A percentile compares a stretch with the other conserved stretches of the same genome.
Conservation (phyloP, 2,797 vertebrate species). For the Spondyliosoma cantharus region DNA sequence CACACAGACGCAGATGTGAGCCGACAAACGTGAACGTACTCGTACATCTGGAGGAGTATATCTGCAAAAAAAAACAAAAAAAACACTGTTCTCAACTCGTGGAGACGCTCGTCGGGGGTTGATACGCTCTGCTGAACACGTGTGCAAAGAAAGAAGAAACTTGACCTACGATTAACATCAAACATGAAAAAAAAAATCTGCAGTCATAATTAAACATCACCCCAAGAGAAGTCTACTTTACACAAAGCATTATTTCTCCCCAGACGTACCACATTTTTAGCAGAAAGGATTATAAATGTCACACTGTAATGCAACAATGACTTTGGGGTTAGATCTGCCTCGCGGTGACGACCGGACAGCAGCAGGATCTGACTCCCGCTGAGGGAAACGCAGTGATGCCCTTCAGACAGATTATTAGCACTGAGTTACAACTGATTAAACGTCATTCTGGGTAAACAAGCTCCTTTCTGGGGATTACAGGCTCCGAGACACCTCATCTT, state of each 20-base stretch:
- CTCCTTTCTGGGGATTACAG: slow-evolving; percentile 46
- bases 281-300: slow-evolving; percentile 33
- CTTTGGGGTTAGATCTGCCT: slow-evolving; percentile 27
- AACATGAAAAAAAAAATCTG: slow-evolving; percentile 6
- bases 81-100: slow-evolving; percentile 15
- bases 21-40: slow-evolving; percentile 45
- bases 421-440: slow-evolving; percentile 54
- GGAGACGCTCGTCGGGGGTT: slow-evolving; percentile 21
- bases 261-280: not conserved
- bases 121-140: too few relatives aligned
- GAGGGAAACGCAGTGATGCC: slow-evolving; percentile 42
- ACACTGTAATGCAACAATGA: slow-evolving; percentile 24
- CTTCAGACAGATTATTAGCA: slow-evolving; percentile 62
- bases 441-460: slow-evolving; percentile 50
- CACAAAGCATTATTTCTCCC: not conserved
- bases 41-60: slow-evolving; percentile 51
- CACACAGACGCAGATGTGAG: slow-evolving; percentile 62
- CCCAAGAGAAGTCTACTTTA: slow-evolving; percentile 1
- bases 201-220: not conserved
- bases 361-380: slow-evolving; percentile 11
- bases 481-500: slow-evolving; percentile 3
- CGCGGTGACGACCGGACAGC: slow-evolving; percentile 1
- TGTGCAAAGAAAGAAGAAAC: not conserved
- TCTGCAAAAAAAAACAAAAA: slow-evolving; percentile 13
- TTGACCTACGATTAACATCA: slow-evolving; percentile 5